These are phyloP conservation scores for Cataglyphis hispanica DNA, from an alignment of 1,140 invertebrate genomes.

Conservation along the genomic window DNA sequence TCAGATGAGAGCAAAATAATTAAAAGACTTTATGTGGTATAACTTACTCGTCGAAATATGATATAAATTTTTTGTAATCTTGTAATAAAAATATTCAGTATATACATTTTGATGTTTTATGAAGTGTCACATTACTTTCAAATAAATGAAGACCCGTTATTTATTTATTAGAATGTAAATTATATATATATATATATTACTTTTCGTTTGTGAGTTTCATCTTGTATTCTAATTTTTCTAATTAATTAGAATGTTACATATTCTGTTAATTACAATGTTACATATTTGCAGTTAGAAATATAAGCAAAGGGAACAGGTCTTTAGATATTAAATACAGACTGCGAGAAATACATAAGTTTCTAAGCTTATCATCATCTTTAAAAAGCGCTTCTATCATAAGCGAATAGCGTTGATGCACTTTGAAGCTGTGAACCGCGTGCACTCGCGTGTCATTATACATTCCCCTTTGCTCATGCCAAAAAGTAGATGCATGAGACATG, in stretches of 20 bases:
- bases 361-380: background rate
- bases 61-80: constrained; percentile 12
- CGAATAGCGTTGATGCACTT: constrained; percentile 30
- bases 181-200: background rate
- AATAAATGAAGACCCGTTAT: background rate
- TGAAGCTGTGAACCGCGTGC: constrained; percentile 25
- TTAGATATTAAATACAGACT: background rate
- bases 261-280: background rate
- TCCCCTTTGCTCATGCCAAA: constrained; percentile 44
- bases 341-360: background rate
- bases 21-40: constrained; percentile 43
- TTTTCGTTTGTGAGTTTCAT: background rate
- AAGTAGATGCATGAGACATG: constrained; percentile 42
- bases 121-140: background rate
- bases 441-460: constrained; percentile 51
- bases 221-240: background rate
- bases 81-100: background rate
- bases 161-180: background rate
- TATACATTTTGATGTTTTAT: background rate
- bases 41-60: constrained; percentile 42
- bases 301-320: background rate
- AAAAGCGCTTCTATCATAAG: constrained; percentile 15
- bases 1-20: constrained; percentile 41
- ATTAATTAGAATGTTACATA: background rate
- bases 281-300: background rate